Evolutionary conservation across 2,888 invertebrate species (phyloP).

Genomic region (Aethes cnicana): DNA sequence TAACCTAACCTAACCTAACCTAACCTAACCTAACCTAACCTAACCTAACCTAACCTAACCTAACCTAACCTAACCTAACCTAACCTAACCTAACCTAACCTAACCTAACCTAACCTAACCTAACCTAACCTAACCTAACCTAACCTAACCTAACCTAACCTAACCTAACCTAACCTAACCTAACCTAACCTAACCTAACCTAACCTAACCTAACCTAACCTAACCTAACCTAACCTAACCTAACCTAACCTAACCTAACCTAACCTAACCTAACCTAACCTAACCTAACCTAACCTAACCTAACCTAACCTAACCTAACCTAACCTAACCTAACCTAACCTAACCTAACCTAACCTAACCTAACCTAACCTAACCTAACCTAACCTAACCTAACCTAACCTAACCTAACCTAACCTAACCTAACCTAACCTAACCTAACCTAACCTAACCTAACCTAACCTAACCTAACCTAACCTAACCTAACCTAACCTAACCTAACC

Average conservation of each 20-base stretch:
- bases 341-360: constrained; percentile 12
- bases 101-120: constrained; percentile 29
- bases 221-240: constrained; percentile 17
- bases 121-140: constrained; percentile 29
- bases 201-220: constrained; percentile 17
- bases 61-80: constrained; percentile 20
- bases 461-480: constrained; percentile 10
- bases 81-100: constrained; percentile 25
- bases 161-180: constrained; percentile 7
- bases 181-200: constrained; percentile 13
- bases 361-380: constrained; percentile 12
- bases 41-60: constrained; percentile 22
- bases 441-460: constrained; percentile 10
- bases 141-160: constrained; percentile 16
- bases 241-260: constrained; percentile 16
- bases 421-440: constrained; percentile 10
- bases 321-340: constrained; percentile 4
- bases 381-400: constrained; percentile 27
- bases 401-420: constrained; percentile 8
- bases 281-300: constrained; percentile 1
- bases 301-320: background rate
- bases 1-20: constrained; percentile 32
- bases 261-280: constrained; percentile 18
- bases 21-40: constrained; percentile 30
- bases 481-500: background rate